A percentile compares a stretch with the other conserved stretches of the same genome.
These are phyloP conservation scores for Larimichthys polyactis DNA, from an alignment of 2,113 vertebrate species.

Conservation along the genomic window DNA sequence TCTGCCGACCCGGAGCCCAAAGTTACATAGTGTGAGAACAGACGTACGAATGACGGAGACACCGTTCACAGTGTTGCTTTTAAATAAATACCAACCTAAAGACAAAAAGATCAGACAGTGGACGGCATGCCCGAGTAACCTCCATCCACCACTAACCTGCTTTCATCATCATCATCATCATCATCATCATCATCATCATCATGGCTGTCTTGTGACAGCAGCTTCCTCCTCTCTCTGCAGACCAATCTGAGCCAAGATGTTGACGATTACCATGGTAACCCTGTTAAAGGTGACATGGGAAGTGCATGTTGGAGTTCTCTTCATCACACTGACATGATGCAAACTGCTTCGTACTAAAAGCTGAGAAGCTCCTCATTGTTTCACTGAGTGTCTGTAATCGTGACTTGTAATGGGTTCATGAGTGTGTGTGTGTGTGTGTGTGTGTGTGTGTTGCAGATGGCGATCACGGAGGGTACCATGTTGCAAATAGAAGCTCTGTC, in stretches of 20 bases:
- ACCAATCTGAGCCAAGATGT: conserved; percentile 22
- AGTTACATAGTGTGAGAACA: too few relatives aligned
- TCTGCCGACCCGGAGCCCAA: too few relatives aligned
- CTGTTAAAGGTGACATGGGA: conserved; percentile 11
- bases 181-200: conserved; percentile 35
- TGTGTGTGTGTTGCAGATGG: conserved; percentile 89
- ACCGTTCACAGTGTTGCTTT: too few relatives aligned
- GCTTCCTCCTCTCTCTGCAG: not conserved
- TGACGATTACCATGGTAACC: conserved; percentile 40
- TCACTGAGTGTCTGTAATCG: not conserved
- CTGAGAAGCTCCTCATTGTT: not conserved
- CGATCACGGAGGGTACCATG: conserved; percentile 88
- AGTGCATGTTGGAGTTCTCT: conserved; percentile 41
- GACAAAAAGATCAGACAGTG: too few relatives aligned
- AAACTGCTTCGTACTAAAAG: not conserved
- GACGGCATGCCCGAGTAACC: conserved; percentile 42
- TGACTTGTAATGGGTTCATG: conserved; percentile 8
- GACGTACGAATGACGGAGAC: too few relatives aligned
- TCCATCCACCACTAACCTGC: conserved; percentile 65
- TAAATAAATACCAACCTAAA: too few relatives aligned
- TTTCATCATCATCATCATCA: conserved; percentile 56
- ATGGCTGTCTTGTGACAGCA: conserved; percentile 26
- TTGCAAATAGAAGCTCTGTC: conserved; percentile 93
- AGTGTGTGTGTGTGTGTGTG: conserved; percentile 26
- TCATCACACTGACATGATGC: not conserved